Percentiles rank a stretch among this genome's conserved stretches.
phyloP scores from a whole-genome alignment of 1,140 invertebrate genomes.

The Dolichoris vasculosae region DNA sequence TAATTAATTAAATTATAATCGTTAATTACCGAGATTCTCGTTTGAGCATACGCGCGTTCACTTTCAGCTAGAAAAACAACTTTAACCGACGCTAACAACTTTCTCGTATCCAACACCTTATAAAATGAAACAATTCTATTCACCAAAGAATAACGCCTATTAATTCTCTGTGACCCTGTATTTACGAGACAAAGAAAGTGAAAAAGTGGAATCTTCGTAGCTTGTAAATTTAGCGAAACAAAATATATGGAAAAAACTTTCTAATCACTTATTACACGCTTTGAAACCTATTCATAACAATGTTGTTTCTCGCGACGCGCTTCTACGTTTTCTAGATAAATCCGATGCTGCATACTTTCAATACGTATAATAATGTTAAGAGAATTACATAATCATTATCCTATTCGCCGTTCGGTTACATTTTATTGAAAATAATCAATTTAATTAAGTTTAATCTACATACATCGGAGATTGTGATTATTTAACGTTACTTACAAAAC shows the following conservation, averaged over 20 bases:
- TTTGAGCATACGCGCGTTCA: not conserved
- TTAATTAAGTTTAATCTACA: not conserved
- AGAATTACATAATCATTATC: not conserved
- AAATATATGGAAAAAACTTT: not conserved
- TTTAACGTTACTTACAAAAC: not conserved
- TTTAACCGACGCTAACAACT: not conserved
- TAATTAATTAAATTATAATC: slow-evolving; percentile 19
- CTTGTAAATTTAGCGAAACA: not conserved
- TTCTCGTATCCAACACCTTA: not conserved
- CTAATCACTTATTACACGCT: not conserved
- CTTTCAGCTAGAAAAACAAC: slow-evolving; percentile 4
- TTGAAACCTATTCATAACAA: not conserved
- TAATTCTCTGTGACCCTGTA: not conserved
- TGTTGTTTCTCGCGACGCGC: too few relatives aligned
- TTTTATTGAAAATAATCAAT: not conserved
- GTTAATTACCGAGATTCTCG: not conserved
- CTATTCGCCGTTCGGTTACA: not conserved
- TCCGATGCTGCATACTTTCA: not conserved
- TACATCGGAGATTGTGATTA: not conserved
- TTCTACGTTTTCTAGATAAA: not conserved
- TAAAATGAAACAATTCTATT: slow-evolving; percentile 8
- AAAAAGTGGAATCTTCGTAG: not conserved
- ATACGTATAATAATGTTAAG: not conserved
- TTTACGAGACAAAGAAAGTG: not conserved
- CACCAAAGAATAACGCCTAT: not conserved